Conservation (phyloP, 2,113 vertebrate species). For the Uropsilus gracilis region DNA sequence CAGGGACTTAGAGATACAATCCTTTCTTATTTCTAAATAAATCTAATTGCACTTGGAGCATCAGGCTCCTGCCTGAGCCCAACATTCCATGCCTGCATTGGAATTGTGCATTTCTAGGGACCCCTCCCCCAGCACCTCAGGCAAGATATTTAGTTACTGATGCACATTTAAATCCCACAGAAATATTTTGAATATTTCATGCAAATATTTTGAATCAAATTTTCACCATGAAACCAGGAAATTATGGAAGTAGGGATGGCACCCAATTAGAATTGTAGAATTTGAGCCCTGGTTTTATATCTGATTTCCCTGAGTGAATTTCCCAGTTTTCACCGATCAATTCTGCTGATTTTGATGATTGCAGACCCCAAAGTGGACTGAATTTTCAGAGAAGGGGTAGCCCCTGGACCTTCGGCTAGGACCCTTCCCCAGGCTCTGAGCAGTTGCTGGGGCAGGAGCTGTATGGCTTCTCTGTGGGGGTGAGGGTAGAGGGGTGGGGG, state of each 20-base stretch:
- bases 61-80: not conserved
- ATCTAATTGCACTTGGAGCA: not conserved
- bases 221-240: not conserved
- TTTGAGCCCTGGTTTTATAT: not conserved
- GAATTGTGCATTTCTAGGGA: not conserved
- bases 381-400: not conserved
- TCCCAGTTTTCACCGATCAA: not conserved
- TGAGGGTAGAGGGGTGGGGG: too few relatives aligned
- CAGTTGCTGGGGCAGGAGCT: not conserved
- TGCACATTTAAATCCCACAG: not conserved
- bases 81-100: not conserved
- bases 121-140: not conserved
- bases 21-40: not conserved
- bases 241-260: not conserved
- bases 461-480: too few relatives aligned
- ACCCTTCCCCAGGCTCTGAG: not conserved
- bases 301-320: not conserved
- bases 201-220: constrained; percentile 2
- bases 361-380: not conserved
- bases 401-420: not conserved
- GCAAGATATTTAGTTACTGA: not conserved
- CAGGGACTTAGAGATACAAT: not conserved
- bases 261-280: not conserved
- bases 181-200: not conserved
- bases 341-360: not conserved